Evolutionary conservation across 1,140 invertebrate genomes (phyloP).

Genomic region (Branchinecta lindahli): DNA sequence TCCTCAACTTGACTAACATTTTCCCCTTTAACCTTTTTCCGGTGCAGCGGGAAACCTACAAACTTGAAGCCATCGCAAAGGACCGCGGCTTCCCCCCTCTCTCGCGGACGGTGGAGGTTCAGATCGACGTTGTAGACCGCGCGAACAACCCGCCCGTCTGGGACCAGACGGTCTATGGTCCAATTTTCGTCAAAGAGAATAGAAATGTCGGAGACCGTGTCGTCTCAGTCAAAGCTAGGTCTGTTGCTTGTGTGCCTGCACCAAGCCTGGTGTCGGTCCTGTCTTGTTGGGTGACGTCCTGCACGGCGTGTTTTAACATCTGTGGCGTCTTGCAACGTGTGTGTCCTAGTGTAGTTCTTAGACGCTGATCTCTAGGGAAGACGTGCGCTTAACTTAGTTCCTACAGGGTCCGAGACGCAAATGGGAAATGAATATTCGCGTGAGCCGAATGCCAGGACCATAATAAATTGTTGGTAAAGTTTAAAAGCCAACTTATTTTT

Average conservation of each 20-base stretch:
- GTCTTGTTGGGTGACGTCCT: neutral
- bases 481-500: too few species aligned
- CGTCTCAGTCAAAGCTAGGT: constrained; percentile 93
- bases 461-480: too few species aligned
- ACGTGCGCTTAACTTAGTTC: too few species aligned
- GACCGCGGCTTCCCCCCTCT: constrained; percentile 86
- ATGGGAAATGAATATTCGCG: too few species aligned
- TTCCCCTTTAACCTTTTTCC: neutral
- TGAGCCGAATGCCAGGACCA: too few species aligned
- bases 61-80: constrained; percentile 88
- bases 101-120: constrained; percentile 84
- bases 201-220: constrained; percentile 88
- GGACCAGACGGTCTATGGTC: constrained; percentile 87
- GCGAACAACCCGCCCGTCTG: constrained; percentile 92
- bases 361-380: constrained; percentile 28
- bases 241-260: constrained; percentile 36
- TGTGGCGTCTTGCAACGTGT: neutral
- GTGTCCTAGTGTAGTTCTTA: constrained; percentile 56
- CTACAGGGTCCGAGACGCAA: too few species aligned
- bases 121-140: constrained; percentile 93
- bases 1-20: neutral
- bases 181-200: constrained; percentile 92
- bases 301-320: neutral
- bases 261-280: neutral
- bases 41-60: constrained; percentile 82